Base-by-base conservation (phyloP, 2,888 invertebrate genomes). In the Sussaba pulchella region DNA sequence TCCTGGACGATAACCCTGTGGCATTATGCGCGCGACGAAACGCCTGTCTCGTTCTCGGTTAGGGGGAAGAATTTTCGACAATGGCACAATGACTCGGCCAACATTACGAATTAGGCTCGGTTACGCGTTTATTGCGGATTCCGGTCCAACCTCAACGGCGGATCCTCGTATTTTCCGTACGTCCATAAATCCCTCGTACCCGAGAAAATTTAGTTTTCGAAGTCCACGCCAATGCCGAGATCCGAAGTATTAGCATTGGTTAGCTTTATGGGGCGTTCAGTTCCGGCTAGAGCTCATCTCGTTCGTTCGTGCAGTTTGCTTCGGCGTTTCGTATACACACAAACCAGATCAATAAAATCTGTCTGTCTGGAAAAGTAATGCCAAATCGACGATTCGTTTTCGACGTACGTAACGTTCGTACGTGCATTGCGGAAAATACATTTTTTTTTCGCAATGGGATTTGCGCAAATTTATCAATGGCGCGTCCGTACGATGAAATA, bases 181-280 rank as follows among this genome's bases (percentile, higher is more conserved):
- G 5, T 17, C 3, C 14, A n/a, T n/a, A 1, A 9, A 6, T 9
- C 14, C 26, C 9, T 4, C 17, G 10, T 2, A n/a, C 8, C 31
- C 66, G 19, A 4, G 57, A 59, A 59, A 72, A 80, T 14, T 54
- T 21, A 67, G 50, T 57, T 24, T 82, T 84, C 82, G 78, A 84
- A 61, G 84, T 82, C 87, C 86, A 88, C 90, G 91, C 90, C 89
- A 88, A 86, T 91, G 90, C 88, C 85, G 88, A 89, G 89, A 91
- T 87, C 85, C 89, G 88, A 90, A 89, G 90, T 93, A 94, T 94
- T 94, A 94, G 93, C 93, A 94, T 94, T 94, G 94, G 93, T 93
- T 94, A 93, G 93, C 92, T 94, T 94, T 94, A 94, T 94, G 94
- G 93, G 90, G 93, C 94, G 93, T 94, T 93, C 93, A 94, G 90